Evolutionary conservation across 1,140 invertebrate genomes (phyloP).

Genomic region (Solen grandis): DNA sequence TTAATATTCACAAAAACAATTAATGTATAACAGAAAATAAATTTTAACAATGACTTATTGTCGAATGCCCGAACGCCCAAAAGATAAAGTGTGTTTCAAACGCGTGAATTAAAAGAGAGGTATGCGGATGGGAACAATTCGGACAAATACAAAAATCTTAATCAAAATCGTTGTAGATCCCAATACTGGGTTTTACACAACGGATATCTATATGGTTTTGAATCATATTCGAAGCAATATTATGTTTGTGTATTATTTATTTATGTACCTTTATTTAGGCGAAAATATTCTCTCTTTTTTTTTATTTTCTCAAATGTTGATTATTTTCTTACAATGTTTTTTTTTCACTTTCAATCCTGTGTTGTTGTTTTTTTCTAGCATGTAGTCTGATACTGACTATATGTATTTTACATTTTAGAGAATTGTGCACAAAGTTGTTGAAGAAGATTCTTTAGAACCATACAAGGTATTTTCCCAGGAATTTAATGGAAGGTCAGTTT

Average conservation of each 20-base stretch:
- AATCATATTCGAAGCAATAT: too few relatives aligned
- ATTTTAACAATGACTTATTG: neutral
- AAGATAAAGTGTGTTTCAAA: neutral
- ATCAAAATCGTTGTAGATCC: too few relatives aligned
- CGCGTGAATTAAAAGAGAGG: neutral
- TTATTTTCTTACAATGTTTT: neutral
- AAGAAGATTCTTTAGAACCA: conserved; percentile 38
- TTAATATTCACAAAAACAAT: neutral
- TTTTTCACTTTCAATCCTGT: neutral
- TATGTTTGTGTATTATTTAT: too few relatives aligned
- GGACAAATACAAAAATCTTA: too few relatives aligned
- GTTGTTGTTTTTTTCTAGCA: neutral
- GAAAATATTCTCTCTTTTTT: too few relatives aligned
- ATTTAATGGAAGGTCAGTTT: conserved; percentile 22
- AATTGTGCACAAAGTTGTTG: conserved; percentile 24
- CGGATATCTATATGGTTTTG: too few relatives aligned
- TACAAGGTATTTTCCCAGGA: conserved; percentile 31
- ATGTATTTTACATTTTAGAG: conserved; percentile 22
- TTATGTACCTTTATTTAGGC: too few relatives aligned
- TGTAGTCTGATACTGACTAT: neutral
- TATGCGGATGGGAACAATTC: neutral
- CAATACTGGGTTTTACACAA: too few relatives aligned
- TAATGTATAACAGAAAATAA: neutral
- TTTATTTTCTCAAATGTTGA: neutral
- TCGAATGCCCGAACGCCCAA: neutral